phyloP scores from a whole-genome alignment of 37 sponge, comb jelly and placozoan species.

The Aphrocallistes beatrix region DNA sequence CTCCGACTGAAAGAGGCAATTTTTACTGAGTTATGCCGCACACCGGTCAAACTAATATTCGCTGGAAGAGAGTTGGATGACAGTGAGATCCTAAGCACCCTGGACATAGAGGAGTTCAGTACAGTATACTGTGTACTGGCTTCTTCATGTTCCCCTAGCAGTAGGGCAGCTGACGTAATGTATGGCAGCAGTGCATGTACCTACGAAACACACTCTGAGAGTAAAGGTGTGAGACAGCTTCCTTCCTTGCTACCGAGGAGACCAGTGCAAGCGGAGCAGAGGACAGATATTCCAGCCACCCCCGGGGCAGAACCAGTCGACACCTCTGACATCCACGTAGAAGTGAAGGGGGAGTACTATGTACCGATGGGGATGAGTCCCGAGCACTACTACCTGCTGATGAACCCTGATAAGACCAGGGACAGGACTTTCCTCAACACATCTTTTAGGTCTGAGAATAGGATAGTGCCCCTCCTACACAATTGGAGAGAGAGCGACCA shows the following conservation, averaged over 20 bases:
- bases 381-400: neutral
- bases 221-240: too few relatives aligned
- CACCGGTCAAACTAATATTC: neutral
- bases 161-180: too few relatives aligned
- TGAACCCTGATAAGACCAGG: neutral
- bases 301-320: neutral
- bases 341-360: neutral
- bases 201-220: too few relatives aligned
- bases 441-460: too few relatives aligned
- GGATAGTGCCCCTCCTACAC: too few relatives aligned
- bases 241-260: too few relatives aligned
- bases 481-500: too few relatives aligned
- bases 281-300: too few relatives aligned
- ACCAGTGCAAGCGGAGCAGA: too few relatives aligned
- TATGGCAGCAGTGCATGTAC: too few relatives aligned
- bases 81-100: neutral
- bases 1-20: neutral
- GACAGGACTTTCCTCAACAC: too few relatives aligned
- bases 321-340: neutral
- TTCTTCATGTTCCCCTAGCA: too few relatives aligned
- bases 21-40: neutral
- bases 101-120: neutral
- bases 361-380: neutral
- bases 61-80: neutral
- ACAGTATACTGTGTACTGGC: slow-evolving; percentile 9